A percentile compares a stretch with the other conserved stretches of the same genome.
phyloP scores from a whole-genome alignment of 2,888 invertebrate species.

The Theretra japonica region DNA sequence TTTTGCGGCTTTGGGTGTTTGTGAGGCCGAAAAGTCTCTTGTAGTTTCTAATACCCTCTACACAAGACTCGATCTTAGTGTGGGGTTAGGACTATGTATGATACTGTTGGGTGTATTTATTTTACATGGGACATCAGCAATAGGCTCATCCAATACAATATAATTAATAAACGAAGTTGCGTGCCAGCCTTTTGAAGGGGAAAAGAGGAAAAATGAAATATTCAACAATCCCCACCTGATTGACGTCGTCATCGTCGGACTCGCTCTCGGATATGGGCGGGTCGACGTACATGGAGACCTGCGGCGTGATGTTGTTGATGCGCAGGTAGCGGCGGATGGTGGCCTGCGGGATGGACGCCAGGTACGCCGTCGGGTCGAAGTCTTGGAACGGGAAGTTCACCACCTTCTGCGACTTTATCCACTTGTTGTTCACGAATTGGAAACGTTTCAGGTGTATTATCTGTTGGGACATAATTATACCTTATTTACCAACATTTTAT shows the following conservation, averaged over 20 bases:
- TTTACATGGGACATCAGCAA: neutral
- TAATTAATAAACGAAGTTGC: too few relatives aligned
- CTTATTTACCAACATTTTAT: too few relatives aligned
- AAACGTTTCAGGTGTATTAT: constrained; percentile 97
- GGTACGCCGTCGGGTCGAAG: constrained; percentile 94
- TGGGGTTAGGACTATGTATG: too few relatives aligned
- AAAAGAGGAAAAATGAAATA: too few relatives aligned
- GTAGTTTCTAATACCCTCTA: too few relatives aligned
- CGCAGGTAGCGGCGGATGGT: constrained; percentile 89
- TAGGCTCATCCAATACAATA: too few relatives aligned
- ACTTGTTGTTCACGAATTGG: constrained; percentile 94
- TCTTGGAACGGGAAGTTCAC: constrained; percentile 94
- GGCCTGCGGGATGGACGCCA: constrained; percentile 92
- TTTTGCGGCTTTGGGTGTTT: too few relatives aligned
- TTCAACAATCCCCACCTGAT: neutral
- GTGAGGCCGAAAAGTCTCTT: too few relatives aligned
- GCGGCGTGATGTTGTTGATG: constrained; percentile 53
- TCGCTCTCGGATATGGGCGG: constrained; percentile 58
- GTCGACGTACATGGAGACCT: constrained; percentile 1
- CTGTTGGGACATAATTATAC: constrained; percentile 69
- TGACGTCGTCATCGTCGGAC: constrained; percentile 40
- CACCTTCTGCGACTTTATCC: constrained; percentile 97
- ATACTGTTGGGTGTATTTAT: constrained; percentile 12
- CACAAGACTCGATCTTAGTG: too few relatives aligned
- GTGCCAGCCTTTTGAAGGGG: too few relatives aligned